A percentile compares a stretch with the other conserved stretches of the same genome.
phyloP scores from a whole-genome alignment of 2,113 vertebrate species.

The western clawed frog (Xenopus tropicalis) region DNA sequence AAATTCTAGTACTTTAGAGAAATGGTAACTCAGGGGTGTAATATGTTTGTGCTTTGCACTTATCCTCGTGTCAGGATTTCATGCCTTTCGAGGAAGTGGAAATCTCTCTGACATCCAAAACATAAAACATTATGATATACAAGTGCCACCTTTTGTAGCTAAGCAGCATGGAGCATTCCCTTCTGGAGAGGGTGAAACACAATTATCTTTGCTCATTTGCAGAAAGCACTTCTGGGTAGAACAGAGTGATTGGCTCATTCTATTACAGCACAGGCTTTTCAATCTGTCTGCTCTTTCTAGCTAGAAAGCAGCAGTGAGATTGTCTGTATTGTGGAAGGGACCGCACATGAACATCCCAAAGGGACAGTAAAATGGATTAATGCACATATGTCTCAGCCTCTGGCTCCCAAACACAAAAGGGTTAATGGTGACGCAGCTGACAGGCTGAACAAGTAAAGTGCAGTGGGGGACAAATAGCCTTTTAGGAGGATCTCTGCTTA shows the following conservation, averaged over 20 bases:
- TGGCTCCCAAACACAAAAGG: constrained; percentile 7
- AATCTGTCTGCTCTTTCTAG: constrained; percentile 4
- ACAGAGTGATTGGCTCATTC: background rate
- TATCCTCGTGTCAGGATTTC: too few species aligned
- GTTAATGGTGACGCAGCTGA: constrained; percentile 39
- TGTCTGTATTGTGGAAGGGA: background rate
- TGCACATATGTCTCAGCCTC: constrained; percentile 14
- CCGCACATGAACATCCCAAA: constrained; percentile 24
- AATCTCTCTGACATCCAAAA: too few species aligned
- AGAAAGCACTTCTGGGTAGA: constrained; percentile 14
- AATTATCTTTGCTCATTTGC: constrained; percentile 16
- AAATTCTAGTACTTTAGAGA: too few species aligned
- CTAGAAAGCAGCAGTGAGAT: background rate
- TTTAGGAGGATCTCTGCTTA: constrained; percentile 21
- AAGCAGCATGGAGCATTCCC: constrained; percentile 11
- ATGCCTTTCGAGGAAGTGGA: too few species aligned
- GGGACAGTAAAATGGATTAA: constrained; percentile 29
- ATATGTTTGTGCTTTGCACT: too few species aligned
- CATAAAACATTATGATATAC: background rate
- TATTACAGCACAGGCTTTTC: background rate
- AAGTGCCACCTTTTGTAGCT: background rate
- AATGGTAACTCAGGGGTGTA: too few species aligned
- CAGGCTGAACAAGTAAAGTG: constrained; percentile 12
- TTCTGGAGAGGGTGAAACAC: constrained; percentile 1
- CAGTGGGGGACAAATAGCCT: constrained; percentile 27